Percentiles rank a stretch among this genome's conserved stretches.
These are phyloP conservation scores for Euphydryas editha DNA, from an alignment of 2,888 invertebrate genomes.

Conservation along the genomic window DNA sequence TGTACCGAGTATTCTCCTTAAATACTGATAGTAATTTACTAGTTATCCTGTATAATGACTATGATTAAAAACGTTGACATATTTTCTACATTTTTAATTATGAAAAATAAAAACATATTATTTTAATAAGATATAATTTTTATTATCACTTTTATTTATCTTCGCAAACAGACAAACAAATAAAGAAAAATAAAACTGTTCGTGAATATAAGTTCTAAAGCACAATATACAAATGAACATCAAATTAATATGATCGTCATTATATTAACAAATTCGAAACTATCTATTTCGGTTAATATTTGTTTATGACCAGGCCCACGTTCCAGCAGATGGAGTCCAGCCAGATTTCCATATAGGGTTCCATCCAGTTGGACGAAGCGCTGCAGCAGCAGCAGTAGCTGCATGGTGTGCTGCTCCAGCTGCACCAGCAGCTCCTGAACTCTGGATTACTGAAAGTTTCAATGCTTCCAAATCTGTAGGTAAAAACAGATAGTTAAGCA, in stretches of 20 bases:
- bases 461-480: conserved; percentile 81
- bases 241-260: background rate
- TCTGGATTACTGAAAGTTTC: conserved; percentile 84
- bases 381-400: conserved; percentile 84
- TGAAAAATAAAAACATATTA: too few relatives aligned
- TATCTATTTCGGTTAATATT: background rate
- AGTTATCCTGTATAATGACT: too few relatives aligned
- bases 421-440: conserved; percentile 82
- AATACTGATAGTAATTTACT: too few relatives aligned
- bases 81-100: too few relatives aligned
- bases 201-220: background rate
- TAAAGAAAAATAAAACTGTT: background rate
- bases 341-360: conserved; percentile 50
- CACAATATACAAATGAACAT: background rate
- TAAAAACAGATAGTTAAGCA: conserved; percentile 3
- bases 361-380: conserved; percentile 69
- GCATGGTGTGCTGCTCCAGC: conserved; percentile 84
- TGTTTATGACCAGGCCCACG: conserved; percentile 64
- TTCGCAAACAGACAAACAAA: background rate
- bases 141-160: background rate
- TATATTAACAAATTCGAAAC: background rate
- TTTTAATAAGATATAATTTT: too few relatives aligned
- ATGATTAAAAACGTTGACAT: too few relatives aligned
- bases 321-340: conserved; percentile 49
- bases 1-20: too few relatives aligned